These are phyloP conservation scores for Creontiades dilutus DNA, from an alignment of 2,888 invertebrate genomes.

Conservation along the genomic window DNA sequence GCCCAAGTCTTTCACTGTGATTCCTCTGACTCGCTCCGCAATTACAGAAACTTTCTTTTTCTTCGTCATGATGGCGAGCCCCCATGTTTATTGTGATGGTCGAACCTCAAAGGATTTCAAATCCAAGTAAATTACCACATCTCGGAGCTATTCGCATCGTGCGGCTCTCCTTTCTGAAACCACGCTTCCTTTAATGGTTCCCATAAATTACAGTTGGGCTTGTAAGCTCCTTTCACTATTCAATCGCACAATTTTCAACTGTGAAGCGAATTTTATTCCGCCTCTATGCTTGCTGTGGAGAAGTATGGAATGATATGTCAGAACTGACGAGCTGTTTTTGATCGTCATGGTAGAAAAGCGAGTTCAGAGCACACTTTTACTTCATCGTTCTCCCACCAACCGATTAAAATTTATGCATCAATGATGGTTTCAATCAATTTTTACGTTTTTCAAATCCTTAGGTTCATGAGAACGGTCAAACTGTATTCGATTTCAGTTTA, in stretches of 20 bases:
- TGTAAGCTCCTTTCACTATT: slow-evolving; percentile 26
- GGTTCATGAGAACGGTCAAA: no score
- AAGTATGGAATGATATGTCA: background rate
- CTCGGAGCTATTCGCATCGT: slow-evolving; percentile 2
- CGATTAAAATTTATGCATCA: no score
- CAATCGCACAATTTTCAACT: slow-evolving; percentile 13
- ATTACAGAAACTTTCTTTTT: slow-evolving; percentile 10
- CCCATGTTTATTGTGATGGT: slow-evolving; percentile 1
- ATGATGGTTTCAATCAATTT: no score
- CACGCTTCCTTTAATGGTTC: background rate
- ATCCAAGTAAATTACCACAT: slow-evolving; percentile 35
- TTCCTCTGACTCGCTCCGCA: background rate
- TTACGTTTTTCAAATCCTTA: no score
- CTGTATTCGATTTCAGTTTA: no score
- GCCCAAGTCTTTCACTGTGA: background rate
- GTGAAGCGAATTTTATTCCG: slow-evolving; percentile 16
- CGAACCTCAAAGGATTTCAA: slow-evolving; percentile 1
- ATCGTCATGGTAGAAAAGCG: background rate
- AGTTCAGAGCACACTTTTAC: slow-evolving; percentile 5
- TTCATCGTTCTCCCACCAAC: background rate
- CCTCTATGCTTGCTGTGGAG: background rate
- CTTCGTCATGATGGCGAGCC: slow-evolving; percentile 6
- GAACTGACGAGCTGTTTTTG: background rate
- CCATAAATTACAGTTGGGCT: slow-evolving; percentile 24
- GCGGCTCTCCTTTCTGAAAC: slow-evolving; percentile 15